phyloP scores from a whole-genome alignment of 2,797 vertebrate genomes.

The Champsocephalus esox region DNA sequence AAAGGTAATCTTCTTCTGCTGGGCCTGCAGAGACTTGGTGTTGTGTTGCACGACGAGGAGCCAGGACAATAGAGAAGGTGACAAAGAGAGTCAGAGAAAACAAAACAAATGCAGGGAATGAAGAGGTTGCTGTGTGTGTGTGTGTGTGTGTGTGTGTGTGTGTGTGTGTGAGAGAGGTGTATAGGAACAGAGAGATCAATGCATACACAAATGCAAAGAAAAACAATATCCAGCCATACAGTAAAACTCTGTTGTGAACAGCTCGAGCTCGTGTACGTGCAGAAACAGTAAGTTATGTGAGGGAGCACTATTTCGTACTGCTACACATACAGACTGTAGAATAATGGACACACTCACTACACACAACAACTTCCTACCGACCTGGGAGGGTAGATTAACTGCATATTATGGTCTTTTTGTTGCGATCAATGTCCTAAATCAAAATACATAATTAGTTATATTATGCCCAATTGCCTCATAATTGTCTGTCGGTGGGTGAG shows the following conservation, averaged over 20 bases:
- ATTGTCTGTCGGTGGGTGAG: not conserved
- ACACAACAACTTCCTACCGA: not conserved
- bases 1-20: conserved; percentile 68
- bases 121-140: conserved; percentile 26
- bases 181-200: conserved; percentile 27
- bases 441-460: conserved; percentile 1
- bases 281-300: conserved; percentile 23
- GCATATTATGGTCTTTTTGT: not conserved
- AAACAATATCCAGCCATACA: conserved; percentile 28
- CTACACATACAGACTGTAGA: not conserved
- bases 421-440: not conserved
- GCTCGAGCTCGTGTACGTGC: conserved; percentile 10
- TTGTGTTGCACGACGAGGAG: conserved; percentile 68
- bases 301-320: conserved; percentile 3
- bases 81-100: conserved; percentile 35
- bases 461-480: not conserved
- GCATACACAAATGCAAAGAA: conserved; percentile 24
- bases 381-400: not conserved
- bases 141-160: too few relatives aligned
- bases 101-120: conserved; percentile 32
- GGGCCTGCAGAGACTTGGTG: conserved; percentile 51
- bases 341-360: conserved; percentile 8
- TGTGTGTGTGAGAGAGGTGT: not conserved
- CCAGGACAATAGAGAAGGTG: conserved; percentile 43
- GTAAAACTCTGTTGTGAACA: conserved; percentile 32